Evolutionary conservation across 2,797 vertebrate genomes (phyloP).

Genomic region (Phoxinus dragarum): DNA sequence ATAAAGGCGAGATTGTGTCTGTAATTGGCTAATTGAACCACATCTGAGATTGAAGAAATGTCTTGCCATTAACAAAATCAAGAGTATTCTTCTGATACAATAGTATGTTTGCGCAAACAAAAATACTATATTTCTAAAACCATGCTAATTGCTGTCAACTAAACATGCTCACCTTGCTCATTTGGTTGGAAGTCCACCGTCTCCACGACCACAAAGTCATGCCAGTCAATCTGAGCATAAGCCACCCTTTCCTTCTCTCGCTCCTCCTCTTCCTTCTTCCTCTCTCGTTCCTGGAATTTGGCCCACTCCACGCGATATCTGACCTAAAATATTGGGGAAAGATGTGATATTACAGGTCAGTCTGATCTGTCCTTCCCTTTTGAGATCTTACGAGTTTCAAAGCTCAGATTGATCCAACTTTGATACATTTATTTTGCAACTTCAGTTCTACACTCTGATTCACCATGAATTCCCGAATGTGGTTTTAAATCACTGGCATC

Average conservation of each 20-base stretch:
- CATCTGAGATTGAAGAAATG: background rate
- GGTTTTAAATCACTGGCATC: background rate
- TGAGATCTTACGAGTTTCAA: background rate
- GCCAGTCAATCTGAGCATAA: conserved; percentile 99
- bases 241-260: conserved; percentile 95
- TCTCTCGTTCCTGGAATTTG: conserved; percentile 96
- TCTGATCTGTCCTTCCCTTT: background rate
- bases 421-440: background rate
- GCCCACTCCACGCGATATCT: conserved; percentile 98
- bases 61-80: background rate
- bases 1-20: background rate
- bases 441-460: background rate
- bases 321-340: conserved; percentile 77
- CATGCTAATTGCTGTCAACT: background rate
- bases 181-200: conserved; percentile 98
- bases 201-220: conserved; percentile 98
- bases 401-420: background rate
- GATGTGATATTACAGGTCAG: background rate
- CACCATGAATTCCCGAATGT: too few relatives aligned
- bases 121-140: background rate
- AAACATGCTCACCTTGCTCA: conserved; percentile 86
- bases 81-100: background rate
- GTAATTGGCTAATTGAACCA: background rate
- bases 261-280: conserved; percentile 98
- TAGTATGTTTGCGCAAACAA: background rate